phyloP scores from a whole-genome alignment of 2,797 vertebrate species.

The Lutjanus argentimaculatus region DNA sequence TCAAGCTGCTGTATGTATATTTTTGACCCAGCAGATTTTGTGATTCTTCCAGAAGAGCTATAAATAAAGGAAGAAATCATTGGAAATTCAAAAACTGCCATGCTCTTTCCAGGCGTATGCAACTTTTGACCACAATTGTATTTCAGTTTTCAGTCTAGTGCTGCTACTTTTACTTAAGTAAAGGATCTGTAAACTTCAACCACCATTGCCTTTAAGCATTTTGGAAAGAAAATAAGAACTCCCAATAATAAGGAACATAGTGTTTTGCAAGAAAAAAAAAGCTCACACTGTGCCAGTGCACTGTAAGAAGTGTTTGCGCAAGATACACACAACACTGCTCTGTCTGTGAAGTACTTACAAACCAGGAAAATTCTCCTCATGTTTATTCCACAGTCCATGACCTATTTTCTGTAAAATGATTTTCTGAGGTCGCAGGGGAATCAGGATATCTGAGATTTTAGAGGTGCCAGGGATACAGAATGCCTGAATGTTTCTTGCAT shows the following conservation, averaged over 20 bases:
- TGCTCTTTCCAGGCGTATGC: too few relatives aligned
- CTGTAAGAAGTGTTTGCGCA: background rate
- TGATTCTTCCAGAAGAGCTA: too few relatives aligned
- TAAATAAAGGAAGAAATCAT: too few relatives aligned
- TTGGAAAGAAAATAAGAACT: background rate
- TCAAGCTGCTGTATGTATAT: too few relatives aligned
- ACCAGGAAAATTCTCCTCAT: slow-evolving; percentile 15
- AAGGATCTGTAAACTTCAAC: background rate
- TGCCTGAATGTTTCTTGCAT: slow-evolving; percentile 6
- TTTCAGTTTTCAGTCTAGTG: background rate
- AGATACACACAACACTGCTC: background rate
- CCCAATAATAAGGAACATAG: background rate
- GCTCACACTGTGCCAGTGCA: background rate
- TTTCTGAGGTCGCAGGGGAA: slow-evolving; percentile 5
- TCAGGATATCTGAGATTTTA: slow-evolving; percentile 20
- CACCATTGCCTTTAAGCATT: background rate
- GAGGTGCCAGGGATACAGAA: slow-evolving; percentile 5
- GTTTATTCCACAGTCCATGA: slow-evolving; percentile 27
- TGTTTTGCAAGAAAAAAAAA: background rate
- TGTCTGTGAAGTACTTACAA: slow-evolving; percentile 2
- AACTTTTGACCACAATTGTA: background rate
- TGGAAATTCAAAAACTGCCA: too few relatives aligned
- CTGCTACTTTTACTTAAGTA: background rate
- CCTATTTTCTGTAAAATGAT: slow-evolving; percentile 38
- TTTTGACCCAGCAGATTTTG: too few relatives aligned